Percentiles rank a stretch among this genome's conserved stretches.
Evolutionary conservation across 64 coral and sea anemone genomes (phyloP).

Genomic region (Catalaphyllia jardinei): DNA sequence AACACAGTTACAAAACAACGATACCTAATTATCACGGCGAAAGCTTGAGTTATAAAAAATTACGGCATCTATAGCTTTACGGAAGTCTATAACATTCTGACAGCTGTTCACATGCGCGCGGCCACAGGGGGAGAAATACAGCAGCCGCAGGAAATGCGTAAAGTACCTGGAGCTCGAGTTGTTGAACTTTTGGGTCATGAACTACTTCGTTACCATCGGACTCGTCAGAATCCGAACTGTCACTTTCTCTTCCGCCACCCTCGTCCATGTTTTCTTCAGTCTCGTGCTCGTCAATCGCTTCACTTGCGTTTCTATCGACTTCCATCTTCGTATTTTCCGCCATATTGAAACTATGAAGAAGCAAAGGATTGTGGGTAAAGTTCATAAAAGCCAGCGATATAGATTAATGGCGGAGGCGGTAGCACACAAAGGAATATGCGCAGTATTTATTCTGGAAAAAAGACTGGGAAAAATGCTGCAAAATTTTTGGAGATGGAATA

Average conservation of each 20-base stretch:
- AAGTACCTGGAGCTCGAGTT: constrained; percentile 77
- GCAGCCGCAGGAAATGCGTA: no score
- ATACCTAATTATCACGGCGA: no score
- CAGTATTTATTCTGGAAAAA: neutral
- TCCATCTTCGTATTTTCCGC: constrained; percentile 90
- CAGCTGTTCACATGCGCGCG: no score
- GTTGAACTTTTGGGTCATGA: constrained; percentile 72
- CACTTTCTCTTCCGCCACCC: constrained; percentile 34
- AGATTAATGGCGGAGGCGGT: no score
- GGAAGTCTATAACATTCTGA: no score
- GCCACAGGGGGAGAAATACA: no score
- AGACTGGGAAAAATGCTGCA: neutral
- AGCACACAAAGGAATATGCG: neutral
- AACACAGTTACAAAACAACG: no score
- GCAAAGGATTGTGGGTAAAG: constrained; percentile 57
- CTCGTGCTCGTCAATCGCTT: constrained; percentile 6
- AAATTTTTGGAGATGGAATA: constrained; percentile 3
- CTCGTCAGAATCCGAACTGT: constrained; percentile 51
- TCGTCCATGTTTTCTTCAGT: constrained; percentile 55
- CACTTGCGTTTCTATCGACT: constrained; percentile 21
- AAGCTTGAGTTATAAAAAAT: no score
- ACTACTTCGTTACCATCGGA: constrained; percentile 65
- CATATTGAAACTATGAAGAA: constrained; percentile 69
- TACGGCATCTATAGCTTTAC: no score
- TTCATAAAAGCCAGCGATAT: neutral